Base-by-base conservation (phyloP, 2,888 invertebrate genomes). In the Drosophila tanythrix region DNA sequence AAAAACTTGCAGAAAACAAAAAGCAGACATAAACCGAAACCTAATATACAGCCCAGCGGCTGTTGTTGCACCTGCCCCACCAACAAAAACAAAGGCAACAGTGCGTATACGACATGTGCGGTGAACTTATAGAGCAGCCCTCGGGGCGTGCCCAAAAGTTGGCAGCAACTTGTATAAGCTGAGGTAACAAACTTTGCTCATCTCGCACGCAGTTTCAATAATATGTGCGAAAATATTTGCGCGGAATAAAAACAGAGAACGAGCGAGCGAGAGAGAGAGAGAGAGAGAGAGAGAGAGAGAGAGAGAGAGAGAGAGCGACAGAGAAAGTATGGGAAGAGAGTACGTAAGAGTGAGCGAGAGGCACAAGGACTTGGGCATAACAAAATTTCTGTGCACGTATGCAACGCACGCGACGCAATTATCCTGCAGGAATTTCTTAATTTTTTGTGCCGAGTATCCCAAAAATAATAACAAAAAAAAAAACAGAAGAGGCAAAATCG, bases 341-440 rank as follows among this genome's bases (percentile, higher is more conserved):
- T 7, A 6, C 0, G 11, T 13, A 3, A 35, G 40, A 46, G 38
- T 13, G 38, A 21, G 13, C 29, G 46, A 21, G 25, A 50, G 36
- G 18, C 33, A 31, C 36, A 29, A 64, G 31, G 38, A 58, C 18
- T 38, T 56, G 29, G 31, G 25, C 25, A 51, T 53, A 21, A 27
- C n/a, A 11, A 53, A 51, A 60, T 38, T 68, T 68, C 55, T 61
- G 35, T 58, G 76, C 70, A 78, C 69, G 79, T 76, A 80, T 79
- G 73, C 79, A 58, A 53, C 65, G 72, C 76, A 79, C 79, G 79
- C 75, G 62, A 68, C 76, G 81, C 87, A 83, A 83, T 83, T 83
- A 83, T 83, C 81, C 84, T 76, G 62, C 62, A 87, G 84, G 87
- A 87, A 83, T 87, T 83, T 83, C 81, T 74, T 83, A 76, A 83